Base-by-base conservation (phyloP, 2,113 vertebrate genomes). In the Suncus etruscus region DNA sequence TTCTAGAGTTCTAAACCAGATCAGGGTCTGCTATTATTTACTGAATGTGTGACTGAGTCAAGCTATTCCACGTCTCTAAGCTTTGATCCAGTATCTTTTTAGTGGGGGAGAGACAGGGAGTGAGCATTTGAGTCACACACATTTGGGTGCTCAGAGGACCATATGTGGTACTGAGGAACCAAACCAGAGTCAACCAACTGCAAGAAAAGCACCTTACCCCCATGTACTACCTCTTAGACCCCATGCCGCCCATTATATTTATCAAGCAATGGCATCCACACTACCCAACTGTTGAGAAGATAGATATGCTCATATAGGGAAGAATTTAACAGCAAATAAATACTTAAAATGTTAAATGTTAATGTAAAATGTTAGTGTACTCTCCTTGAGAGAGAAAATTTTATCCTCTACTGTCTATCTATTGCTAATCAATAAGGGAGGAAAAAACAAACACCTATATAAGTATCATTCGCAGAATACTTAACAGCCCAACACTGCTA, bases 331-430 rank as follows among this genome's bases (percentile, higher is more conserved):
- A 87, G 54, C 76, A 86, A 86, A 10, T 61, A 87, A 73, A 54
- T 61, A 75, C 84, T 87, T 39, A 39, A 39, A 39, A 39, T 39
- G 39, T 39, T 39, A 39, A 39, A 39, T 66, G 15, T 39, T 3
- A 39, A 39, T 66, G 15, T 22, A 74, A 96, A 92, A 77, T 51
- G 63, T 5, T 73, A 25, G 50, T 63, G 85, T 29, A 6, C 39
- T 39, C 69, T 84, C 72, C 50, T 83, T 58, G 27, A 81, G 45
- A 48, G 48, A 87, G 65, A 91, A 90, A 87, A 75, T 83, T 25
- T 48, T 68, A 54, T 63, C 79, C 14, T 32, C 54, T 89, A 89
- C 22, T 72, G 65, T 80, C 16, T 39, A 39, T 39, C 39, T 39
- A 39, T 75, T 89, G 74, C 39, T 65, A 78, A 61, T 63, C n/a